phyloP scores from a whole-genome alignment of 2,888 invertebrate species.

The Cheilosia grossa region DNA sequence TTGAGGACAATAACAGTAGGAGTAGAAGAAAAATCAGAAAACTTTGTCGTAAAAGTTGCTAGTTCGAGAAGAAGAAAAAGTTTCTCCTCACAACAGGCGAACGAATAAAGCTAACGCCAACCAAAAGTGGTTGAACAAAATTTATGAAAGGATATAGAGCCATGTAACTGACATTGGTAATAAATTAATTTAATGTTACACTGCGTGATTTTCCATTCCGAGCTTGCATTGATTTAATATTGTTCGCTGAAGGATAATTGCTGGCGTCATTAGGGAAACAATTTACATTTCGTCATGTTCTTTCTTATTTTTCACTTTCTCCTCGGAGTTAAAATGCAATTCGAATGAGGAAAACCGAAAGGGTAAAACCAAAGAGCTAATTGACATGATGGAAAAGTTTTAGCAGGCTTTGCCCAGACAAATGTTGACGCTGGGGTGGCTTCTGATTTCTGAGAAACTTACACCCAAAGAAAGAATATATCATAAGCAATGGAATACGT shows the following conservation, averaged over 20 bases:
- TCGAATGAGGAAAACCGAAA: conserved; percentile 16
- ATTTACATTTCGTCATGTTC: not conserved
- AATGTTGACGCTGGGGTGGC: no score
- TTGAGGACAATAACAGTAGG: conserved; percentile 19
- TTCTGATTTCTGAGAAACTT: not conserved
- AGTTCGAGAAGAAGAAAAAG: conserved; percentile 21
- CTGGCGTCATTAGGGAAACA: conserved; percentile 6
- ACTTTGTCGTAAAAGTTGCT: conserved; percentile 15
- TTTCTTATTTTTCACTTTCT: not conserved
- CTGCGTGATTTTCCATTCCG: not conserved
- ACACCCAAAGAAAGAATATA: not conserved
- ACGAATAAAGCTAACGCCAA: conserved; percentile 2
- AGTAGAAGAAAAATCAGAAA: conserved; percentile 2
- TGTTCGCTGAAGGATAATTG: conserved; percentile 2
- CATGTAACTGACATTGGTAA: conserved; percentile 37
- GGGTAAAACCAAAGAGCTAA: conserved; percentile 26
- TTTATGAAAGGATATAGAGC: not conserved
- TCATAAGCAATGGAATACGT: not conserved
- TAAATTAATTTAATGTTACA: conserved; percentile 33
- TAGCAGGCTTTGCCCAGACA: no score
- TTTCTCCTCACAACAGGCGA: not conserved
- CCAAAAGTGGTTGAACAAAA: not conserved
- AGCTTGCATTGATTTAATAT: not conserved
- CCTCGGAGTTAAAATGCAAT: conserved; percentile 3
- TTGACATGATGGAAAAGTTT: conserved; percentile 5